Percentiles rank a stretch among this genome's conserved stretches.
Evolutionary conservation across 23 tunicate species (phyloP).

Genomic region (Styela plicata): DNA sequence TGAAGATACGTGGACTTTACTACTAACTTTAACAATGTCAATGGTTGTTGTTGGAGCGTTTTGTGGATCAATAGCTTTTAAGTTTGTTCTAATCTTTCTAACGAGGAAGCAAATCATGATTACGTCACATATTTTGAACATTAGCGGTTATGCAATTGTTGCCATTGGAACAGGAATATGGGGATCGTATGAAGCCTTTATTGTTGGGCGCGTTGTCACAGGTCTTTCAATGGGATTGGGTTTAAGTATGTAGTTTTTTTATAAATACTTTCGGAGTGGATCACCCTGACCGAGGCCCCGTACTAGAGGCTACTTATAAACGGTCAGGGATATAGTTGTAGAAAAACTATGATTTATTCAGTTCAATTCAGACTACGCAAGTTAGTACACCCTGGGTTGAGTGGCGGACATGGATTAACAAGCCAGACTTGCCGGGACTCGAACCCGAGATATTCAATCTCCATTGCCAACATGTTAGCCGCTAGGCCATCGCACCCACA

Average conservation of each 20-base stretch:
- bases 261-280: no score
- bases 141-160: background rate
- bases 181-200: background rate
- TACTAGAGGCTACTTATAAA: no score
- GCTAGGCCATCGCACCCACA: no score
- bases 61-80: background rate
- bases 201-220: background rate
- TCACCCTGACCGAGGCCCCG: no score
- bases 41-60: background rate
- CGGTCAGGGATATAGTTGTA: no score
- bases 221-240: background rate
- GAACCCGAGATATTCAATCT: no score
- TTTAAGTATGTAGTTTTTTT: background rate
- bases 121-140: background rate
- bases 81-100: background rate
- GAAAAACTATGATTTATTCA: no score
- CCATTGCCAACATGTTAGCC: no score
- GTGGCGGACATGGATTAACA: no score
- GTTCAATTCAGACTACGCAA: no score
- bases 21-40: slow-evolving; percentile 5
- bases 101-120: background rate
- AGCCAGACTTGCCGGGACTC: no score
- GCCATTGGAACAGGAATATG: background rate
- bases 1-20: background rate
- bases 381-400: no score